Evolutionary conservation across 2,888 invertebrate species (phyloP).

Genomic region (Tipula confusa): DNA sequence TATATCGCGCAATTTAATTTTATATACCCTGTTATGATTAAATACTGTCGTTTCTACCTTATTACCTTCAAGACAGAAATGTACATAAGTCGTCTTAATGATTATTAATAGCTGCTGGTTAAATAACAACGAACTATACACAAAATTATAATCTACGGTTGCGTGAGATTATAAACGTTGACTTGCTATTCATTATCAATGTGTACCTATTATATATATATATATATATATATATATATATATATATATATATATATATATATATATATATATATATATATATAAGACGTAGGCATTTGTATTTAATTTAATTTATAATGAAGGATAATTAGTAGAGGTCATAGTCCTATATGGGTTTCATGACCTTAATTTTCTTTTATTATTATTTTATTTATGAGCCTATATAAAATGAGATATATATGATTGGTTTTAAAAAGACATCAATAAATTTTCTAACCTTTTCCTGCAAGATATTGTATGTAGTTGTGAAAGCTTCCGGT

Average conservation of each 20-base stretch:
- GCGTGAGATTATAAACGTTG: neutral
- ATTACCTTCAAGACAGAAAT: constrained; percentile 15
- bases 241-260: no score
- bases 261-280: no score
- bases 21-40: neutral
- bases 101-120: neutral
- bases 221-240: no score
- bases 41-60: neutral
- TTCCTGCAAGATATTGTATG: constrained; percentile 25
- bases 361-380: no score
- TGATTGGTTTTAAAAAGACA: neutral
- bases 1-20: neutral
- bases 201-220: neutral
- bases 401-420: neutral
- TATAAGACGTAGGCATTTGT: no score
- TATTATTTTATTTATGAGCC: neutral
- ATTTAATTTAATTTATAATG: no score
- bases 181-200: neutral
- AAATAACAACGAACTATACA: neutral
- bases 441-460: neutral
- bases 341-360: neutral
- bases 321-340: neutral
- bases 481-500: constrained; percentile 25
- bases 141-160: neutral
- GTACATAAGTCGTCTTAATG: neutral